Base-by-base conservation (phyloP, 2,888 invertebrate genomes). In the Eupithecia subfuscata region DNA sequence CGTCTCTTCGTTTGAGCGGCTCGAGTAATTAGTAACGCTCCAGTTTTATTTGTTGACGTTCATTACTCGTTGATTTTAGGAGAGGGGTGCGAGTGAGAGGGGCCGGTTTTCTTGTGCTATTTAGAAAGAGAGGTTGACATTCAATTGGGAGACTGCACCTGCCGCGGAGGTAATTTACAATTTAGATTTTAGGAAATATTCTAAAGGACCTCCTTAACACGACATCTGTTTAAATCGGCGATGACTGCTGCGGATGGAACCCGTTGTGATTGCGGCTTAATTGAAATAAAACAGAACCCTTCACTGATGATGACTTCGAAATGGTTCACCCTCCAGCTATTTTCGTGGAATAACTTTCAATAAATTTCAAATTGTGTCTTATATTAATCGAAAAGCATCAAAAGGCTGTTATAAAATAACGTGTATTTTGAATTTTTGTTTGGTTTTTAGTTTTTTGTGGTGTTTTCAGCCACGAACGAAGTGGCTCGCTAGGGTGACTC, bases 11-110 rank as follows among this genome's bases (percentile, higher is more conserved):
- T 92, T 90, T 87, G 91, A 94, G 88, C 87, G 86, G 84, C 86
- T 87, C 89, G 82, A 91, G 95, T 95, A 95, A 95, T 95, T 95
- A 95, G 95, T 95, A 91, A 95, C 93, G 95, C 93, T 95, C 86
- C 91, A 93, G 88, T 95, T 94, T 95, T 94, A 95, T 95, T 95
- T 95, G 95, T 95, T 94, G 93, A 92, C 94, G 92, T 92, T 94
- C 92, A 94, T 95, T 95, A 94, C 91, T 91, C 91, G 89, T 90
- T 94, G 92, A 94, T 93, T 94, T 90, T 88, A 86, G 82, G 86
- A 86, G 87, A 85, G 83, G 84, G 74, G 90, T 78, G 86, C 63
- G 88, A 92, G 82, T 71, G 88, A 85, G 90, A 90, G 70, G 83
- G 85, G 76, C 5, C 74, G 77, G 81, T 75, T 81, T 85, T 87